phyloP scores from a whole-genome alignment of 1,140 invertebrate genomes.

The Camponotus floridanus region DNA sequence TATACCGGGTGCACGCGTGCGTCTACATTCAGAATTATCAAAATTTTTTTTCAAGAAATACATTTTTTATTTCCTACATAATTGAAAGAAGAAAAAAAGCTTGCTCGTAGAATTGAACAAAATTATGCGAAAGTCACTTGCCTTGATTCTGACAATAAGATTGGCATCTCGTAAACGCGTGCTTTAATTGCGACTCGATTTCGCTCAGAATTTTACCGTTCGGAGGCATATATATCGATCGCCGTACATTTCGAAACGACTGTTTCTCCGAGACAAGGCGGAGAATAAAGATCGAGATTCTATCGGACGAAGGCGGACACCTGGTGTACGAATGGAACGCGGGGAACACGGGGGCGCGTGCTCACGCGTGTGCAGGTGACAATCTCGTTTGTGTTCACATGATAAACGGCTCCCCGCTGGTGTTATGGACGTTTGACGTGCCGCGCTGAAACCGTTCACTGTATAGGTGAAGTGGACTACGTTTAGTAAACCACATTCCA shows the following conservation, averaged over 20 bases:
- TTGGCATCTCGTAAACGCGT: background rate
- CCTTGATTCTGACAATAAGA: background rate
- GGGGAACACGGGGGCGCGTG: constrained; percentile 58
- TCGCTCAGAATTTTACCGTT: constrained; percentile 2
- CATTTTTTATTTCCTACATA: no score
- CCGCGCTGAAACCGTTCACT: constrained; percentile 65
- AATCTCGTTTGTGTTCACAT: constrained; percentile 79
- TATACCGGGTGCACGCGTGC: constrained; percentile 64
- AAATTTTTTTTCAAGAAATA: background rate
- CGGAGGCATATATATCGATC: no score
- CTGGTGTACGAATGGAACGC: constrained; percentile 63
- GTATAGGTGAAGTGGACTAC: background rate
- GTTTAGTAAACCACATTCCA: constrained; percentile 15
- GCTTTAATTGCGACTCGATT: background rate
- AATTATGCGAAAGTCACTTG: background rate
- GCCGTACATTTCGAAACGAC: background rate
- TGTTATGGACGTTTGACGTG: constrained; percentile 69
- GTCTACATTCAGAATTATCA: background rate
- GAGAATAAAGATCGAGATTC: constrained; percentile 35
- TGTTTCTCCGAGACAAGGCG: background rate
- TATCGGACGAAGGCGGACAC: constrained; percentile 60
- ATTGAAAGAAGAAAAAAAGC: background rate
- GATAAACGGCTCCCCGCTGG: constrained; percentile 72
- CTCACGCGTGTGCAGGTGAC: constrained; percentile 76
- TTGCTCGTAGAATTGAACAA: background rate